Conservation (phyloP, 2,888 invertebrate genomes). For the Chesias legatella region DNA sequence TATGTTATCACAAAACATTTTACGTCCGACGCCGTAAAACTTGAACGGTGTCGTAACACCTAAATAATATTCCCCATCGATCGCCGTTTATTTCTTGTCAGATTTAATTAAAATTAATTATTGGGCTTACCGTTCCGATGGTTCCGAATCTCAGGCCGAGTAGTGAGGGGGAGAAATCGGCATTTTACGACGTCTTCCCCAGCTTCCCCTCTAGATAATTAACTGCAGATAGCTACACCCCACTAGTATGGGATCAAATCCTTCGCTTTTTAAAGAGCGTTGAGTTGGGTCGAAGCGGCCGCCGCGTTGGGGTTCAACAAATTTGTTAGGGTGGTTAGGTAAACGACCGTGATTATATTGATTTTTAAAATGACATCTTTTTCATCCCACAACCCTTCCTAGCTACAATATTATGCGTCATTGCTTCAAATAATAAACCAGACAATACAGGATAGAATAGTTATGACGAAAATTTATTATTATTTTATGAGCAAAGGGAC, state of each 20-base stretch:
- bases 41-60: slow-evolving; percentile 30
- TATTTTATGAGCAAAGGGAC: no score
- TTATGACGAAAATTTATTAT: no score
- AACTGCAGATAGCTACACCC: slow-evolving; percentile 74
- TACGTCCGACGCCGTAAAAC: slow-evolving; percentile 25
- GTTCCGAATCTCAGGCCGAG: slow-evolving; percentile 54
- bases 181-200: slow-evolving; percentile 58
- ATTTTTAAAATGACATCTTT: slow-evolving; percentile 65
- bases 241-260: slow-evolving; percentile 59
- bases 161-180: slow-evolving; percentile 60
- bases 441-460: no score
- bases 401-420: slow-evolving; percentile 26
- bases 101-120: slow-evolving; percentile 77
- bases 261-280: slow-evolving; percentile 69
- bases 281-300: slow-evolving; percentile 46
- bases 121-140: slow-evolving; percentile 58
- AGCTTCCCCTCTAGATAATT: slow-evolving; percentile 70
- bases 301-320: slow-evolving; percentile 65
- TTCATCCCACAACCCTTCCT: slow-evolving; percentile 37
- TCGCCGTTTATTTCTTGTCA: slow-evolving; percentile 49
- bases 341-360: slow-evolving; percentile 74
- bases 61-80: slow-evolving; percentile 39
- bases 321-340: slow-evolving; percentile 70
- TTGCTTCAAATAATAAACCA: neutral
- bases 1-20: slow-evolving; percentile 16